Conservation (phyloP, 2,113 vertebrate genomes). For the Benitochromis conjunctus region DNA sequence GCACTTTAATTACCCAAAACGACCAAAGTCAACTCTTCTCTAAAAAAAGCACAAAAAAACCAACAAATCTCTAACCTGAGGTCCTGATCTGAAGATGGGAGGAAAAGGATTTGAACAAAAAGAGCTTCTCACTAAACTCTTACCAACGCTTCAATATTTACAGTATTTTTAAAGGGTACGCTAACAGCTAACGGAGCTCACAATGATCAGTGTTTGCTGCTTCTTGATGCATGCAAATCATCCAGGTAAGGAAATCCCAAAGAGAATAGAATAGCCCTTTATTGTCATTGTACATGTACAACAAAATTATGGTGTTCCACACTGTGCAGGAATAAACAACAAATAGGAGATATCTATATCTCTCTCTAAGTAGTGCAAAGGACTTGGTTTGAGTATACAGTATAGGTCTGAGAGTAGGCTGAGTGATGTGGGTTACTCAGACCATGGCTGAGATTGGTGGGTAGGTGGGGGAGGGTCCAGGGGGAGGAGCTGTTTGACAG, state of each 20-base stretch:
- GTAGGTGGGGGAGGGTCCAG: neutral
- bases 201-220: too few species aligned
- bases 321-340: neutral
- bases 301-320: neutral
- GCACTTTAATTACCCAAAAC: neutral
- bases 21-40: accelerated
- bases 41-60: neutral
- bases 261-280: neutral
- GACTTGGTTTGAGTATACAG: neutral
- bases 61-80: accelerated
- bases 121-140: too few species aligned
- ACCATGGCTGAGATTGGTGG: accelerated
- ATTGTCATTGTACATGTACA: neutral
- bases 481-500: neutral
- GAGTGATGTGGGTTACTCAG: neutral
- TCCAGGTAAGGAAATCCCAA: too few species aligned
- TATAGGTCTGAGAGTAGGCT: neutral
- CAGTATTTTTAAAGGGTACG: too few species aligned
- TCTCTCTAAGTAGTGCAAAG: neutral
- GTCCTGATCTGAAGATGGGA: too few species aligned
- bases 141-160: too few species aligned
- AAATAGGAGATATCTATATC: neutral
- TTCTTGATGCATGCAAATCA: too few species aligned
- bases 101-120: too few species aligned
- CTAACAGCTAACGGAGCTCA: too few species aligned